Evolutionary conservation across 2,888 invertebrate species (phyloP), one percentile per base, ranked within the genome.

Genomic region (Caenorhabditis japonica): DNA sequence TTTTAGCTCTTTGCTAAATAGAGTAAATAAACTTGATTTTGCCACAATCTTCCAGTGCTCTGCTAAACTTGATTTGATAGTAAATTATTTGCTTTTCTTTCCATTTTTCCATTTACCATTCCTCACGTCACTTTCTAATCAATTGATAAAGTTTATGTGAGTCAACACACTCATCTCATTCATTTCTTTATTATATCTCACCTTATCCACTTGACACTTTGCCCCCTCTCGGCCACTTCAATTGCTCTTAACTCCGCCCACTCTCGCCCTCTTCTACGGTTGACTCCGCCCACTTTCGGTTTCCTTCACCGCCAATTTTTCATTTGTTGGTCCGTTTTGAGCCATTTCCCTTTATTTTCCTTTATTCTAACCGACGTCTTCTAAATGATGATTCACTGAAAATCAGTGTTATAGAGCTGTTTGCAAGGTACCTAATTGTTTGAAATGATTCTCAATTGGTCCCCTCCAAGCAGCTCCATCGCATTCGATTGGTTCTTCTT

Each of bases 381-480:
- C 46, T 39, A 44, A 46, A 46, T 25, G 43, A 5, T 36, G 21
- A 5, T 36, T 5, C 8, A 47, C 39, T 27, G 38, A 5, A n/a
- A 34, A 25, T 56, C 56, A 36, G 49, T 51, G 58, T 30, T 38
- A 55, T 51, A 30, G 72, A 53, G 73, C 73, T 73, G 56, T 43
- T 73, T 73, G 73, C 73, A 73, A 56, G 61, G 66, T 49, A 68
- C 73, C 73, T 60, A 66, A 73, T 73, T 73, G 74, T 74, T 51
- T 53, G 55, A 43, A 12, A 15, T 27, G n/a, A 36, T 66, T 51
- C 66, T 69, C 74, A 74, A 74, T 74, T 74, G 74, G 74, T 74
- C 74, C 74, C 74, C 74, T 74, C 69, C 75, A 75, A 75, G 64
- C 53, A 75, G 69, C 69, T 66, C 73, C 55, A 66, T 68, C 38